phyloP scores from a whole-genome alignment of 1,140 invertebrate genomes.

The Harpegnathos saltator region DNA sequence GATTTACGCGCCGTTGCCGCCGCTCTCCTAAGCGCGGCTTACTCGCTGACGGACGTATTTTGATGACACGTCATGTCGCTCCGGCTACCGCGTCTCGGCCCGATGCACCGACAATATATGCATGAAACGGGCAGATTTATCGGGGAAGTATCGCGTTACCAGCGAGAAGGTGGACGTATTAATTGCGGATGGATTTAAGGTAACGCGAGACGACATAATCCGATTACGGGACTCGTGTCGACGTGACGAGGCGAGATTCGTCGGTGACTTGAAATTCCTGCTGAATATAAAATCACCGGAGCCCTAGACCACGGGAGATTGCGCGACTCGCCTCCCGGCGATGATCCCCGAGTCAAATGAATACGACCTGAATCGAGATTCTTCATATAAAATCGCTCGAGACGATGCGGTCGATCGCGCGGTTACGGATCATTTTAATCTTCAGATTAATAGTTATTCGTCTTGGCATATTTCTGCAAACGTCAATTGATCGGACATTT shows the following conservation, averaged over 20 bases:
- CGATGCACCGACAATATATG: conserved; percentile 23
- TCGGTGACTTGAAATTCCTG: conserved; percentile 59
- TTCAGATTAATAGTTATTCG: too few species aligned
- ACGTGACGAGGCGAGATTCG: conserved; percentile 61
- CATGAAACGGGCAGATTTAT: conserved; percentile 67
- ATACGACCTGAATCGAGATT: conserved; percentile 14
- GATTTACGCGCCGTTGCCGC: background rate
- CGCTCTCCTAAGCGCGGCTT: conserved; percentile 18
- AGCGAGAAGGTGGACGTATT: conserved; percentile 68
- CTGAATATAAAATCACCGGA: conserved; percentile 63
- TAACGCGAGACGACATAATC: conserved; percentile 78
- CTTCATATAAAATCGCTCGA: background rate
- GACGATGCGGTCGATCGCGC: background rate
- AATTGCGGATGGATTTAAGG: conserved; percentile 76
- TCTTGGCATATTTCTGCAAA: too few species aligned
- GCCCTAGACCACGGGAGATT: background rate
- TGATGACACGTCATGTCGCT: conserved; percentile 56
- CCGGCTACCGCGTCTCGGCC: conserved; percentile 35
- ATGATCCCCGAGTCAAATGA: background rate
- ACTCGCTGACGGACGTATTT: conserved; percentile 38
- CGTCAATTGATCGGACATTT: too few species aligned
- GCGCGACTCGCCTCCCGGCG: background rate
- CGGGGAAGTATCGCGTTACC: conserved; percentile 71
- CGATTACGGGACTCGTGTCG: conserved; percentile 73
- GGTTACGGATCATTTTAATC: too few species aligned